Evolutionary conservation across 2,113 vertebrate species (phyloP).

Genomic region (Zosterops pallidus): DNA sequence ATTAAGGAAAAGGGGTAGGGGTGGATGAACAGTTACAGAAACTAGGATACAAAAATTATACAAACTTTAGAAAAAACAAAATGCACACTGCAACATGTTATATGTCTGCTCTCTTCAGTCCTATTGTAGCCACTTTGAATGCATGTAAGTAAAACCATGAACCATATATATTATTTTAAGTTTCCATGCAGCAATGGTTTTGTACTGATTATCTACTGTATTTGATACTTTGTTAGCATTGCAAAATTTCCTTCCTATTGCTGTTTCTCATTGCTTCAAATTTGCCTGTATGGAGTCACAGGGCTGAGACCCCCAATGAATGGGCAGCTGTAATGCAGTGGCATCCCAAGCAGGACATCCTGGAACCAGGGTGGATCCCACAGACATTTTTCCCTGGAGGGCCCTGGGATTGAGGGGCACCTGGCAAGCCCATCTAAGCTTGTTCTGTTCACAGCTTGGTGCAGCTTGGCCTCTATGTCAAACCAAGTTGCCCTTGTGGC

Average conservation of each 20-base stretch:
- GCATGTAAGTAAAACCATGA: not conserved
- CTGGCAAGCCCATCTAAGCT: fast-evolving
- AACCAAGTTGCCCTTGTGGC: not conserved
- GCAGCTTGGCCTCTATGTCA: not conserved
- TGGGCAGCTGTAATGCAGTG: too few relatives aligned
- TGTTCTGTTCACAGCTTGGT: not conserved
- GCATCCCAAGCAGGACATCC: not conserved
- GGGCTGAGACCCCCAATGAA: not conserved
- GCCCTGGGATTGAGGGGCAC: fast-evolving
- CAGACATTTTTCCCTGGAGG: fast-evolving
- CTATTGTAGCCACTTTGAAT: not conserved
- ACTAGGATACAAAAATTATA: too few relatives aligned
- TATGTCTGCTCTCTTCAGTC: not conserved
- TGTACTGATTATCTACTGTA: not conserved
- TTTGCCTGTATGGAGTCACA: not conserved
- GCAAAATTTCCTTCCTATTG: not conserved
- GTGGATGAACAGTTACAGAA: too few relatives aligned
- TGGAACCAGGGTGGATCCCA: not conserved
- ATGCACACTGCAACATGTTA: too few relatives aligned
- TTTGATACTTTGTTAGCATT: not conserved
- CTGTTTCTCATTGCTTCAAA: not conserved
- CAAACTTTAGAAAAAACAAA: too few relatives aligned
- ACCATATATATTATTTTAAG: not conserved
- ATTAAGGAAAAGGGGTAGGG: too few relatives aligned
- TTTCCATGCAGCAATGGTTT: not conserved